Evolutionary conservation across 2,797 vertebrate species (phyloP), one percentile per base, ranked within the genome.

Genomic region (Pipistrellus nathusii): DNA sequence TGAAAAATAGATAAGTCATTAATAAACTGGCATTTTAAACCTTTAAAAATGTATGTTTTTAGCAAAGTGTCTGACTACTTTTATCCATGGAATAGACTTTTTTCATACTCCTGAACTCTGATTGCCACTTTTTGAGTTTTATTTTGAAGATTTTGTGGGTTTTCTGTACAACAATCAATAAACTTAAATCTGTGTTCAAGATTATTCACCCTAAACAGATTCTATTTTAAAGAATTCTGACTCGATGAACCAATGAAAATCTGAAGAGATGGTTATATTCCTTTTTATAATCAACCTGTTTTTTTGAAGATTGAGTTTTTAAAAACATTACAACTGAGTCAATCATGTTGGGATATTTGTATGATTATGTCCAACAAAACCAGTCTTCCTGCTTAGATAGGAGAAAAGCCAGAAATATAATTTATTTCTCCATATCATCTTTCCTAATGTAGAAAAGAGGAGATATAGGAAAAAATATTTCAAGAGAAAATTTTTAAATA

Each of bases 161-260:
- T 59, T 78, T n/a, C 57, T 85, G 30, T 92, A 48, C 13, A 84
- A 81, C 51, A 86, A 73, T 66, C 25, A 87, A 85, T 84, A 87
- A 93, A 75, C 27, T 83, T 94, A 75, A 85, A 73, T 5, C 41
- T 87, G 11, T 86, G 53, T 96, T 91, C 46, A 62, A 92, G 76
- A 85, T 48, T 46, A 62, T 46, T 81, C 5, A 81, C 72, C 32
- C 41, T 69, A 71, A 72, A 93, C 12, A 53, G 48, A 55, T 72
- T 94, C 25, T 93, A 32, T 59, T 88, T 92, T 81, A 93, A 93
- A 75, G 73, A 92, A 77, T 85, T 76, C 44, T 90, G 9, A 85
- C 14, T 82, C 71, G 87, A 68, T 69, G 53, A 91, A 38, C 38
- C 32, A 87, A 86, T 57, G 51, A 15, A 91, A 76, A 75, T 53